Evolutionary conservation across 2,888 invertebrate species (phyloP).

Genomic region (Lissocephala sabroskyi): DNA sequence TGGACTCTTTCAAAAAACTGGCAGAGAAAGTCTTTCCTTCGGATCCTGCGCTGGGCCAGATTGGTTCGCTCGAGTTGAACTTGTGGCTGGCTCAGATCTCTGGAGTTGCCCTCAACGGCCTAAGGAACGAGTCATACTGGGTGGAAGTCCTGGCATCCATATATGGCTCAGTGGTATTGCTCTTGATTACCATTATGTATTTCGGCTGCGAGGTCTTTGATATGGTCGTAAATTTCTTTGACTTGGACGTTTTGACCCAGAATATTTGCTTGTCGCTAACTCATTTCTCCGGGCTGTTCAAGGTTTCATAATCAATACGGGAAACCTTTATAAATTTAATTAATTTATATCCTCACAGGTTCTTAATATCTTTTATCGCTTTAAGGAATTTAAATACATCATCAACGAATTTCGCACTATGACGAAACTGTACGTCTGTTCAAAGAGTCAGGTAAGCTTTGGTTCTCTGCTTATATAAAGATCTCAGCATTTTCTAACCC

Average conservation of each 20-base stretch:
- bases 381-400: conserved; percentile 21
- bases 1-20: too few species aligned
- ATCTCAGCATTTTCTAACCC: not conserved
- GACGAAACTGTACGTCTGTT: conserved; percentile 28
- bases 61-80: conserved; percentile 34
- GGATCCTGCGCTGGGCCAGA: conserved; percentile 22
- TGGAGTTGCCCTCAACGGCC: conserved; percentile 29
- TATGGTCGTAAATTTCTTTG: not conserved
- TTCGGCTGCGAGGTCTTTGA: not conserved
- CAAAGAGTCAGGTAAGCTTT: not conserved
- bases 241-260: not conserved
- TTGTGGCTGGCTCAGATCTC: conserved; percentile 28
- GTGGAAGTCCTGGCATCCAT: too few species aligned
- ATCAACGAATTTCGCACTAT: conserved; percentile 22
- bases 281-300: not conserved
- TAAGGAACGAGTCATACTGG: conserved; percentile 10
- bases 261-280: not conserved
- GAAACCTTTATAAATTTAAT: too few species aligned
- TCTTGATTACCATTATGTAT: not conserved
- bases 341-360: conserved; percentile 18
- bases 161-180: too few species aligned
- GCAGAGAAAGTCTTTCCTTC: conserved; percentile 1
- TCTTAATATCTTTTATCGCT: conserved; percentile 34
- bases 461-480: not conserved
- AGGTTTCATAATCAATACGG: too few species aligned